Percentiles rank a stretch among this genome's conserved stretches.
Evolutionary conservation across 2,888 invertebrate genomes (phyloP).

Genomic region (Gisinianus flammeolus): DNA sequence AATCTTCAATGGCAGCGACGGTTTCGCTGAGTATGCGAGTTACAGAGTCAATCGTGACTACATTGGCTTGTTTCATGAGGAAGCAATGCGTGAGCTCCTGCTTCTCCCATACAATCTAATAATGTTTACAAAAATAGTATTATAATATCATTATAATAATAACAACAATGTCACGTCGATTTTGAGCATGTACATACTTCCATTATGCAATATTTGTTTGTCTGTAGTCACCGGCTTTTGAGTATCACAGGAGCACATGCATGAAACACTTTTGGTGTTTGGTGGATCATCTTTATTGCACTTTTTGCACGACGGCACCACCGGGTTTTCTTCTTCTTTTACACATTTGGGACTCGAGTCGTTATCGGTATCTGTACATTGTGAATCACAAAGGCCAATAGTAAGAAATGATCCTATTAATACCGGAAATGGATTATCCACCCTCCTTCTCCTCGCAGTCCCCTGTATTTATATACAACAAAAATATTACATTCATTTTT

Average conservation of each 20-base stretch:
- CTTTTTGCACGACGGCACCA: neutral
- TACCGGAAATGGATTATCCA: neutral
- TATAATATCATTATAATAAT: neutral
- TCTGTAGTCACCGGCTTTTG: constrained; percentile 4
- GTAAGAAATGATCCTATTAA: constrained; percentile 13
- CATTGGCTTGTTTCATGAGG: constrained; percentile 50
- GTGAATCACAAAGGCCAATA: constrained; percentile 14
- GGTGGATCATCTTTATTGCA: neutral
- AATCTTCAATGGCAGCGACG: constrained; percentile 51
- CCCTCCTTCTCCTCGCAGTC: neutral
- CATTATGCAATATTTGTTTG: neutral
- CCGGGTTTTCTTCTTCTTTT: neutral
- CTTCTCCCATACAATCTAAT: constrained; percentile 37
- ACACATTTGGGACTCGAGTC: too few species aligned
- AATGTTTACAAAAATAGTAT: neutral
- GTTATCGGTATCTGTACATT: neutral
- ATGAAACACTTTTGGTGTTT: neutral
- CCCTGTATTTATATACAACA: too few species aligned
- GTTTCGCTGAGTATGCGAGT: constrained; percentile 52
- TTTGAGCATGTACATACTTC: neutral
- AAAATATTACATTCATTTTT: too few species aligned
- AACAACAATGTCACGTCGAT: neutral
- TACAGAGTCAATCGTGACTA: constrained; percentile 50
- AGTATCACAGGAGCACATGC: neutral
- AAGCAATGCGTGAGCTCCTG: constrained; percentile 49